Conservation (phyloP, 2,888 invertebrate species). For the Drosophila sordidula region DNA sequence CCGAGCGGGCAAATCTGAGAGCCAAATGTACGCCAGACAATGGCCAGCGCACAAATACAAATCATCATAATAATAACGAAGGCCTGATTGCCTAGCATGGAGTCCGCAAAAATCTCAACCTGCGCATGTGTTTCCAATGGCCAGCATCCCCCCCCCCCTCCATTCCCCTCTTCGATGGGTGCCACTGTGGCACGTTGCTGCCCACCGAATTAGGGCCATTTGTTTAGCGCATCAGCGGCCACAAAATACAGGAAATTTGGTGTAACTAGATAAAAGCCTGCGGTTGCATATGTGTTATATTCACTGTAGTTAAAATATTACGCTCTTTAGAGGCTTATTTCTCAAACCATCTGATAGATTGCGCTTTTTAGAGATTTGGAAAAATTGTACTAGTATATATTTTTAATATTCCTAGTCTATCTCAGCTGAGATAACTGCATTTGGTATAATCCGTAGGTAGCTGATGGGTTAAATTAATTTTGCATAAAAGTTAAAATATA, state of each 20-base stretch:
- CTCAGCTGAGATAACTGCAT: too few species aligned
- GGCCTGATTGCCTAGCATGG: background rate
- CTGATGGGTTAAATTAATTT: background rate
- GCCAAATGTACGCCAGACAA: slow-evolving; percentile 35
- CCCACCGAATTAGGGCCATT: slow-evolving; percentile 34
- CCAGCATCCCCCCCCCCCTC: background rate
- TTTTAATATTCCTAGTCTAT: too few species aligned
- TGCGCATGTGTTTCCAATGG: slow-evolving; percentile 40
- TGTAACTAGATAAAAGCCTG: background rate
- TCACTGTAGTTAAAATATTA: background rate
- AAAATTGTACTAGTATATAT: too few species aligned
- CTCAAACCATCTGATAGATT: too few species aligned
- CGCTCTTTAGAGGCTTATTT: background rate
- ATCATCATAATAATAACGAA: slow-evolving; percentile 58
- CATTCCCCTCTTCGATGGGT: slow-evolving; percentile 7
- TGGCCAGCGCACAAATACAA: slow-evolving; percentile 43
- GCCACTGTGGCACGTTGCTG: slow-evolving; percentile 67
- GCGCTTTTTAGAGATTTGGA: too few species aligned
- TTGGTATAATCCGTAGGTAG: background rate
- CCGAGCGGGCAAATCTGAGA: slow-evolving; percentile 45
- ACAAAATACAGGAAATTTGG: slow-evolving; percentile 21
- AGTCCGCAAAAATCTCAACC: background rate
- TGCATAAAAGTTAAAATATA: background rate
- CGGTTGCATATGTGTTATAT: background rate
- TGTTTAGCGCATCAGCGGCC: slow-evolving; percentile 10